These are phyloP conservation scores for Nilaparvata lugens DNA, from an alignment of 1,140 invertebrate genomes.

Conservation along the genomic window DNA sequence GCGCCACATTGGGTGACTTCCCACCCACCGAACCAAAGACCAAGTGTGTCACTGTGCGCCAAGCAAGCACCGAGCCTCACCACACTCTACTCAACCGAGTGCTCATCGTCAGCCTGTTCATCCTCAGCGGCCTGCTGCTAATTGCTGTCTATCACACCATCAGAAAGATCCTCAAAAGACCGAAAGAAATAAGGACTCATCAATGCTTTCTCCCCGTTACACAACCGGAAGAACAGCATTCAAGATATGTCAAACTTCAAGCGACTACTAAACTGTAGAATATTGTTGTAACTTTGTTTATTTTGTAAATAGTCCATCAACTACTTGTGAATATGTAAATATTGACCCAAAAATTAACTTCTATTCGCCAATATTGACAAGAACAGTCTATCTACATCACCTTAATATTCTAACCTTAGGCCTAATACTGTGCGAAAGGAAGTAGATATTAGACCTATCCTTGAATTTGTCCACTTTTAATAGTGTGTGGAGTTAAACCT, in stretches of 20 bases:
- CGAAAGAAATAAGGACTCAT: conserved; percentile 25
- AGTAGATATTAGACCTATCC: too few species aligned
- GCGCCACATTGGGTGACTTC: conserved; percentile 22
- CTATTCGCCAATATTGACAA: too few species aligned
- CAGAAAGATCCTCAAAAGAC: conserved; percentile 30
- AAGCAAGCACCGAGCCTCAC: conserved; percentile 15
- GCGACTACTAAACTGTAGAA: conserved; percentile 44
- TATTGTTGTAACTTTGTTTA: not conserved
- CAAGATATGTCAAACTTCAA: conserved; percentile 43
- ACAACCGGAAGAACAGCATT: conserved; percentile 40
- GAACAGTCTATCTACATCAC: too few species aligned
- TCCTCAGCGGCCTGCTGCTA: conserved; percentile 26
- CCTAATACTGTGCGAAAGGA: too few species aligned
- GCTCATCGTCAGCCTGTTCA: conserved; percentile 29
- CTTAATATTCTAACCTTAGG: too few species aligned
- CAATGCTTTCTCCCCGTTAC: conserved; percentile 40
- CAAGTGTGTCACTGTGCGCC: conserved; percentile 31
- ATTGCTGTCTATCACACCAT: conserved; percentile 28
- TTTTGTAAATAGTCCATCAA: not conserved
- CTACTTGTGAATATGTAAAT: too few species aligned
- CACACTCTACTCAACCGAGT: conserved; percentile 29
- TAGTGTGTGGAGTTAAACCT: too few species aligned
- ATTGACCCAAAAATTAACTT: too few species aligned
- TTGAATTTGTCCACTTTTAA: too few species aligned
- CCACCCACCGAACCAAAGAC: conserved; percentile 22